phyloP scores from a whole-genome alignment of 2,888 invertebrate genomes.

The Perdita meconis region DNA sequence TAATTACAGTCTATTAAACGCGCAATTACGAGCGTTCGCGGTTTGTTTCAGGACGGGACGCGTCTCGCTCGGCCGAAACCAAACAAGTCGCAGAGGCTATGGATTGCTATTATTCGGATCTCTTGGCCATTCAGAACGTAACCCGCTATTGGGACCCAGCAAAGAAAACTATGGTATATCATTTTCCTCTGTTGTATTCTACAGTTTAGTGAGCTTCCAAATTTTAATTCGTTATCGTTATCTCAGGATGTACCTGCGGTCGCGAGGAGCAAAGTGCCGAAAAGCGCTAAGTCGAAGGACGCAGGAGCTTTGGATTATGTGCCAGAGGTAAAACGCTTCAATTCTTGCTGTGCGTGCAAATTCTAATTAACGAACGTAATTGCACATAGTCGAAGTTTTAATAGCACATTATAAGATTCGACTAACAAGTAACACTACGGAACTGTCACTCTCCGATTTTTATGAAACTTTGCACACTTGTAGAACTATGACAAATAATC shows the following conservation, averaged over 20 bases:
- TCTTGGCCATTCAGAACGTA: conserved; percentile 62
- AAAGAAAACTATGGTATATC: conserved; percentile 40
- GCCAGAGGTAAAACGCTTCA: conserved; percentile 32
- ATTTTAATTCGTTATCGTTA: neutral
- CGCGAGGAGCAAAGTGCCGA: conserved; percentile 13
- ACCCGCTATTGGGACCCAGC: conserved; percentile 67
- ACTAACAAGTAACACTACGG: too few species aligned
- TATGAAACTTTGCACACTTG: too few species aligned
- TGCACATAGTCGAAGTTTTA: too few species aligned
- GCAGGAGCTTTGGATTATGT: neutral
- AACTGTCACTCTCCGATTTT: too few species aligned
- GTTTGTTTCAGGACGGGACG: conserved; percentile 7
- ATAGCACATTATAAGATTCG: too few species aligned
- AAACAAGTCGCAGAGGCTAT: conserved; percentile 43
- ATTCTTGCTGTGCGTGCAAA: too few species aligned
- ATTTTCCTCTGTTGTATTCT: neutral
- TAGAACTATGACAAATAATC: too few species aligned
- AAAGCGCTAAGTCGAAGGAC: conserved; percentile 31
- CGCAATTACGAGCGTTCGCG: too few species aligned
- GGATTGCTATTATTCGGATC: conserved; percentile 60
- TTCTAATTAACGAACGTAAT: too few species aligned
- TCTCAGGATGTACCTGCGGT: conserved; percentile 11
- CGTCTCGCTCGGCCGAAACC: conserved; percentile 10
- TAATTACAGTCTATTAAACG: too few species aligned
- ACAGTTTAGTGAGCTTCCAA: neutral